Conservation (phyloP, 2,113 vertebrate genomes). For the Oreotragus oreotragus region DNA sequence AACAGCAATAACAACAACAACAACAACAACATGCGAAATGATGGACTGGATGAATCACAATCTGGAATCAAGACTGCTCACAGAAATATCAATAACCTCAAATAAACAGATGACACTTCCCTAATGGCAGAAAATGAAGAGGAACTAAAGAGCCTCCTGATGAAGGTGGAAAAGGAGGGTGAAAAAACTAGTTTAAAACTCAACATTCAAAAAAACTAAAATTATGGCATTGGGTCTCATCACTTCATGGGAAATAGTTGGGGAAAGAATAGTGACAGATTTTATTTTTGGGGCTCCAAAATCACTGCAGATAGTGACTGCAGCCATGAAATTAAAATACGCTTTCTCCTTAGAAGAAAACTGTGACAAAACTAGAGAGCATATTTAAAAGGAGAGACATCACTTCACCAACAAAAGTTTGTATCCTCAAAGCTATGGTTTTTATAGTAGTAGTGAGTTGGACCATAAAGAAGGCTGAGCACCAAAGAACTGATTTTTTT, state of each 20-base stretch:
- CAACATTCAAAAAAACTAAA: neutral
- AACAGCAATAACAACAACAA: neutral
- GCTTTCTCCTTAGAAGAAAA: neutral
- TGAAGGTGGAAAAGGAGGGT: neutral
- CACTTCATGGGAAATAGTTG: neutral
- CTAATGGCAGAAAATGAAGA: neutral
- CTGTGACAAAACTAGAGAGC: neutral
- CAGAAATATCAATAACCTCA: neutral
- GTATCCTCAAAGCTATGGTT: neutral
- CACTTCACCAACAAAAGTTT: neutral
- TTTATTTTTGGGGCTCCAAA: neutral
- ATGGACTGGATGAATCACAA: neutral
- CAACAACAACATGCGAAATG: neutral
- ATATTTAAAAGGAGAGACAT: neutral
- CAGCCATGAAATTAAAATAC: neutral
- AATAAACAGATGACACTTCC: neutral
- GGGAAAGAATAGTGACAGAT: neutral
- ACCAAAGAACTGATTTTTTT: neutral
- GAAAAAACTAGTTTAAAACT: neutral
- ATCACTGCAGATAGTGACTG: neutral
- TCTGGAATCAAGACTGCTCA: neutral
- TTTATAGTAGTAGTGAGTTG: neutral
- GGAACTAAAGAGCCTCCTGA: neutral
- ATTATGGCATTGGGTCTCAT: neutral
- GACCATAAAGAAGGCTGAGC: neutral